Evolutionary conservation across 2,888 invertebrate species (phyloP), one percentile per base, ranked within the genome.

Genomic region (Cantharis rufa): DNA sequence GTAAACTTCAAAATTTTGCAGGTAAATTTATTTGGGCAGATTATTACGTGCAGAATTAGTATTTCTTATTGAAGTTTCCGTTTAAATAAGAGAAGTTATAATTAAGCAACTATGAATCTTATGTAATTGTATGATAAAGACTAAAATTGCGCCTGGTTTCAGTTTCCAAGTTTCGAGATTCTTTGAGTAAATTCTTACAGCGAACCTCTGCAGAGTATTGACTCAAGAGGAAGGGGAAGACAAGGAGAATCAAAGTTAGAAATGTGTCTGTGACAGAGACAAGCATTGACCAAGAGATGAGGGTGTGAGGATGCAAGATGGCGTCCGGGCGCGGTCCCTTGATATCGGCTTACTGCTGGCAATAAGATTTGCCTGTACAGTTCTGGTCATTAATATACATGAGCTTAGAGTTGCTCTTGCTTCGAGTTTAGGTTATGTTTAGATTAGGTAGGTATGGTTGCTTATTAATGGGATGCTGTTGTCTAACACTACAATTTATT

Each of bases 331-430:
- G 85, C 84, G 86, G 86, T 86, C 85, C 86, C 86, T 86, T 85
- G 86, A 85, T 86, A 86, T 87, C 87, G 86, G 87, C 87, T 87
- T 87, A 87, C 86, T 85, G 86, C 86, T 84, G 84, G 87, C 87
- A 87, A 87, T 88, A 88, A 88, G 88, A 88, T 87, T 88, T 87
- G 86, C 86, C 85, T 80, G 86, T 86, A 86, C 87, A 86, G 86
- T 86, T 84, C 86, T 85, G 86, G 84, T 86, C 87, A 87, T 87
- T 87, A 87, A 88, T 88, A 87, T 86, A 86, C 88, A 88, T 87
- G 86, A 88, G 86, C 84, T 84, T 84, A 84, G 83, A 81, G 82
- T 77, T 77, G 77, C 77, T 75, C n/a, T 24, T 32, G 82, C 81
- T 82, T 79, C 79, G 81, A 80, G 80, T 81, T 66, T 80, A 79